phyloP scores from a whole-genome alignment of 1,140 invertebrate genomes.

The Colletes gigas region DNA sequence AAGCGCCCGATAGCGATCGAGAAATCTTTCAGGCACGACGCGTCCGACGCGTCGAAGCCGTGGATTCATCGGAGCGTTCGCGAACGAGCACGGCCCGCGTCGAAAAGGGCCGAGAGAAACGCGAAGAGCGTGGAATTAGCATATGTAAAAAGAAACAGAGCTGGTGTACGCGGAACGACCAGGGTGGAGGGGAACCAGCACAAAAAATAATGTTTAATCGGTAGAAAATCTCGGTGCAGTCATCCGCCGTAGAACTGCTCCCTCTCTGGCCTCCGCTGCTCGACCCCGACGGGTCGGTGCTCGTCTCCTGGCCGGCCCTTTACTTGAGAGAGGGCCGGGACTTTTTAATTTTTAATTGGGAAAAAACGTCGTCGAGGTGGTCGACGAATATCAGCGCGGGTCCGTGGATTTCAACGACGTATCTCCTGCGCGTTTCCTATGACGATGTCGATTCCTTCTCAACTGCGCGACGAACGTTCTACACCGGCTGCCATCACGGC shows the following conservation, averaged over 20 bases:
- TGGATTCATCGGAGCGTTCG: slow-evolving; percentile 60
- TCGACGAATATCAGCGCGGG: slow-evolving; percentile 50
- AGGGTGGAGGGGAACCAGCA: slow-evolving; percentile 36
- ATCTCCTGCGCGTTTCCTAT: background rate
- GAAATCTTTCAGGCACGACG: slow-evolving; percentile 30
- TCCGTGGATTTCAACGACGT: slow-evolving; percentile 57
- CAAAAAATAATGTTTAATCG: slow-evolving; percentile 79
- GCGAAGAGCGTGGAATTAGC: slow-evolving; percentile 70
- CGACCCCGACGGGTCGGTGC: slow-evolving; percentile 56
- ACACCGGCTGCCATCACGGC: no score
- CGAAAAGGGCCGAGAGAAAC: slow-evolving; percentile 48
- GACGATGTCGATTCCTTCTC: background rate
- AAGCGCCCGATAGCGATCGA: slow-evolving; percentile 21
- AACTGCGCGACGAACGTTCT: no score
- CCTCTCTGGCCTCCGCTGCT: slow-evolving; percentile 26
- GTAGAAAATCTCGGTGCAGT: slow-evolving; percentile 75
- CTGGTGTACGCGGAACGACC: slow-evolving; percentile 42
- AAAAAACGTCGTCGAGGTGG: slow-evolving; percentile 74
- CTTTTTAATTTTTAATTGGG: slow-evolving; percentile 81
- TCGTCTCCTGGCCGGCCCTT: slow-evolving; percentile 61
- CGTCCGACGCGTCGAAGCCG: slow-evolving; percentile 33
- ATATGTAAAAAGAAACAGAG: slow-evolving; percentile 71
- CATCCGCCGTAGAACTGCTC: slow-evolving; percentile 65
- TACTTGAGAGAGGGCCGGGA: slow-evolving; percentile 63
- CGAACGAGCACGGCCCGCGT: slow-evolving; percentile 54